Evolutionary conservation across 2,888 invertebrate genomes (phyloP).

Genomic region (Pammene fasciana): DNA sequence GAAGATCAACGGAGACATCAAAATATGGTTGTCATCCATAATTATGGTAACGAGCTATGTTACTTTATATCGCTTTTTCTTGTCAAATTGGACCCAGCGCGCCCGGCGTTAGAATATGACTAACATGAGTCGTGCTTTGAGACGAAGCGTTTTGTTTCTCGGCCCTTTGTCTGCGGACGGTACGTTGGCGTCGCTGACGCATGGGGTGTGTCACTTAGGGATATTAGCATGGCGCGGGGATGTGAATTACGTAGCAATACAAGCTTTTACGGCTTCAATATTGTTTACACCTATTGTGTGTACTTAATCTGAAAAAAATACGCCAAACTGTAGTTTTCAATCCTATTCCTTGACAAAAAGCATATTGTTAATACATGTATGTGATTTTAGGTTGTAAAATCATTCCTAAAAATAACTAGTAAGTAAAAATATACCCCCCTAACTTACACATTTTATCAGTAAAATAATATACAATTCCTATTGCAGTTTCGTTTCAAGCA

Average conservation of each 20-base stretch:
- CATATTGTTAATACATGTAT: too few relatives aligned
- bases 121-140: constrained; percentile 66
- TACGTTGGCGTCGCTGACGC: constrained; percentile 48
- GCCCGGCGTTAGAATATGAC: constrained; percentile 51
- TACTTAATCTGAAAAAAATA: not conserved
- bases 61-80: not conserved
- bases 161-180: constrained; percentile 58
- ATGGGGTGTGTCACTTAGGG: constrained; percentile 58
- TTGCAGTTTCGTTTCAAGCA: not conserved
- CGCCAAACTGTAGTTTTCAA: not conserved
- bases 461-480: constrained; percentile 28
- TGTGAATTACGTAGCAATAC: constrained; percentile 32
- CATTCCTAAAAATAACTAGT: not conserved
- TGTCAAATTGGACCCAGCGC: not conserved
- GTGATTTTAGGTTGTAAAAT: too few relatives aligned
- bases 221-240: constrained; percentile 54
- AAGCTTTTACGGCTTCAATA: constrained; percentile 25
- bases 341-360: too few relatives aligned
- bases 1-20: too few relatives aligned
- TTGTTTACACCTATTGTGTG: constrained; percentile 26
- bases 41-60: not conserved
- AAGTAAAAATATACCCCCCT: not conserved
- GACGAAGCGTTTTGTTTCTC: constrained; percentile 71
- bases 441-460: not conserved
- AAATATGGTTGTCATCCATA: too few relatives aligned